Evolutionary conservation across 2,888 invertebrate genomes (phyloP).

Genomic region (Amphipoea lucens): DNA sequence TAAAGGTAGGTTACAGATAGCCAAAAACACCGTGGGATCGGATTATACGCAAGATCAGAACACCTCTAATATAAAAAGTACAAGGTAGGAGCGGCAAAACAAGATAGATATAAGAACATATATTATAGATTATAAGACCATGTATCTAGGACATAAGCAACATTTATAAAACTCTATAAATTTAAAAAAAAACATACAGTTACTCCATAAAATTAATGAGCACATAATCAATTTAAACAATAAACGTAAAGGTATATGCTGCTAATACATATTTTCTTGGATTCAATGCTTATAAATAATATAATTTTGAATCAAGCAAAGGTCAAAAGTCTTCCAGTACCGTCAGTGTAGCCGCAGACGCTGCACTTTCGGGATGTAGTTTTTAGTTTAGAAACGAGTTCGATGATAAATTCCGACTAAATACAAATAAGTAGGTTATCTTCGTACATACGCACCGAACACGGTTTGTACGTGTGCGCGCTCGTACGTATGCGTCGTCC

Average conservation of each 20-base stretch:
- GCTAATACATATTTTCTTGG: background rate
- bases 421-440: too few species aligned
- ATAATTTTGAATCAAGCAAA: conserved; percentile 8
- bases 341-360: background rate
- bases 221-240: background rate
- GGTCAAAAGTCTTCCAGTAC: conserved; percentile 44
- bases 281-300: background rate
- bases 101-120: background rate
- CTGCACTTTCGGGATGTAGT: conserved; percentile 9
- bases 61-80: conserved; percentile 24
- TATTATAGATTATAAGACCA: background rate
- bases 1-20: conserved; percentile 51
- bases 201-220: conserved; percentile 4
- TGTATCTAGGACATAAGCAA: conserved; percentile 8
- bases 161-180: background rate
- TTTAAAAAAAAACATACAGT: conserved; percentile 1
- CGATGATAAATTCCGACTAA: background rate
- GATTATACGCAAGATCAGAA: conserved; percentile 47
- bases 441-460: too few species aligned
- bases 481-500: too few species aligned
- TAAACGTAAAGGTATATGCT: conserved; percentile 23
- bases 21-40: conserved; percentile 35
- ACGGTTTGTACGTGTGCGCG: too few species aligned
- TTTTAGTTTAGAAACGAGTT: conserved; percentile 2
- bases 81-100: conserved; percentile 27